A percentile compares a stretch with the other conserved stretches of the same genome.
These are phyloP conservation scores for Thera britannica DNA, from an alignment of 2,888 invertebrate genomes.

Conservation along the genomic window DNA sequence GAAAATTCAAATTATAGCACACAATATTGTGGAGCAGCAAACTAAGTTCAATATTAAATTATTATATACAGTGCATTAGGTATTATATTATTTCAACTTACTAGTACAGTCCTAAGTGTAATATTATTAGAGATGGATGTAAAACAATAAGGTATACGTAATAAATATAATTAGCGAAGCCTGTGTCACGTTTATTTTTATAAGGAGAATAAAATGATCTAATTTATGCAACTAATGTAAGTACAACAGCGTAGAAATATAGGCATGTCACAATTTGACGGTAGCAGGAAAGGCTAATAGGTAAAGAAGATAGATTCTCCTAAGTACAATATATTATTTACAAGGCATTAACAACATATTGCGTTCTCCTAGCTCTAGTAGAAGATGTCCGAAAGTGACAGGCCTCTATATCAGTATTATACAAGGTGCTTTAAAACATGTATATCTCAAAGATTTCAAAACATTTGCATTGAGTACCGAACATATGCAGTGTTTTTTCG, in stretches of 20 bases:
- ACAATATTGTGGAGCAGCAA: conserved; percentile 22
- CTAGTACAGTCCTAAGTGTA: background rate
- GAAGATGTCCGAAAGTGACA: conserved; percentile 17
- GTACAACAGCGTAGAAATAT: conserved; percentile 28
- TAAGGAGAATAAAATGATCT: conserved; percentile 3
- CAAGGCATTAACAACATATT: conserved; percentile 8
- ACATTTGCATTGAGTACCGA: background rate
- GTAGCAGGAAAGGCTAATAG: conserved; percentile 4
- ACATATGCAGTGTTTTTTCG: no score
- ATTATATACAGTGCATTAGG: conserved; percentile 19
- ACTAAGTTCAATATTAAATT: conserved; percentile 13
- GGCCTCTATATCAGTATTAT: conserved; percentile 10
- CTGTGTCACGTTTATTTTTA: conserved; percentile 4
- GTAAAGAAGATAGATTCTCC: background rate
- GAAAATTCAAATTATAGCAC: conserved; percentile 28
- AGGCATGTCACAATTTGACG: conserved; percentile 11
- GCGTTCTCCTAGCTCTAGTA: conserved; percentile 10
- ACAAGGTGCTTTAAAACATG: background rate
- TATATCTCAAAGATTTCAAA: background rate
- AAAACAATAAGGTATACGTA: background rate
- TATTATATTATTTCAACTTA: conserved; percentile 7
- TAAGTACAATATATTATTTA: conserved; percentile 13
- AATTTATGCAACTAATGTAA: conserved; percentile 23
- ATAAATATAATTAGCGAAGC: background rate
- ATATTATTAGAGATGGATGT: background rate